Evolutionary conservation across 2,888 invertebrate species (phyloP), one percentile per base, ranked within the genome.

Genomic region (Drymonia ruficornis): DNA sequence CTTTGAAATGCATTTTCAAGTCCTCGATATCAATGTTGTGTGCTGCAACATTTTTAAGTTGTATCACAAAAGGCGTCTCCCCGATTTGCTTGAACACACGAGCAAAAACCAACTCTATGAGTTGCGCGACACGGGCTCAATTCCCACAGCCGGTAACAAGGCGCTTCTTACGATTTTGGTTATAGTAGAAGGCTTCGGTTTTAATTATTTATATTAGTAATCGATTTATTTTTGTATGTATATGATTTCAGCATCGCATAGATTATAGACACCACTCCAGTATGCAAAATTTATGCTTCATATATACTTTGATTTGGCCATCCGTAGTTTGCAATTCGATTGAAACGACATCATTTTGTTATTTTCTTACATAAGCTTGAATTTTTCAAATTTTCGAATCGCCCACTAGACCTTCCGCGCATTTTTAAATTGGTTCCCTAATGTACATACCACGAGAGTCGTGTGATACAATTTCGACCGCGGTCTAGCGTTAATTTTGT

Each of bases 401-500:
- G 79, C 80, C 80, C 76, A 65, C 74, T 84, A 89, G 89, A 89
- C 89, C 90, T 90, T 89, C 89, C 88, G 90, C 89, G 89, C 83
- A 86, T 85, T 81, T 78, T 63, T n/a, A 65, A 64, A 80, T 85
- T 81, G 86, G 85, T 85, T 84, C 84, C 84, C 72, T 68, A 74
- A 63, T 74, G 67, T n/a, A n/a, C n/a, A 74, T 73, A 80, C 72
- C 67, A 81, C 70, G 75, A 70, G 55, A 69, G 61, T 65, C 59
- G 61, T 61, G 65, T 60, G 67, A 72, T 74, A 66, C 67, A 76
- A 67, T 76, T 69, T 67, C 68, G 57, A 63, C 74, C 72, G 78
- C 77, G 76, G 63, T 68, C 73, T 80, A 81, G 80, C 60, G 66
- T 84, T 85, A 71, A 75, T 86, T 86, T 87, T 86, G 80, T 86